A percentile compares a stretch with the other conserved stretches of the same genome.
Evolutionary conservation across 2,797 vertebrate genomes (phyloP).

Genomic region (Syngnathus rostellatus): DNA sequence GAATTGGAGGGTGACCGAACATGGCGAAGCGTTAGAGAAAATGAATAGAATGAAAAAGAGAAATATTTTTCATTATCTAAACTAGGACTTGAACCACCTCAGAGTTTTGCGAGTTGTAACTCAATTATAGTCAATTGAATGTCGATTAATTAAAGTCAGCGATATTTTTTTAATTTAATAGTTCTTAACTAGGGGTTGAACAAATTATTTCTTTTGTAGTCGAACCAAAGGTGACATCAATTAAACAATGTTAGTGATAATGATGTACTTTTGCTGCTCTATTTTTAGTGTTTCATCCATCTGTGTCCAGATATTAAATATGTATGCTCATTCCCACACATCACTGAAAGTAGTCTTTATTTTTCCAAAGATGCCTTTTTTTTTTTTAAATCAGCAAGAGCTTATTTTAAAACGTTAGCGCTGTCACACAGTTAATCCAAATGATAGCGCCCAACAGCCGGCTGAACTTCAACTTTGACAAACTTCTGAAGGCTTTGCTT

Average conservation of each 20-base stretch:
- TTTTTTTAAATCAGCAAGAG: slow-evolving; percentile 44
- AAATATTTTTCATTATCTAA: background rate
- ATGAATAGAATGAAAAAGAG: background rate
- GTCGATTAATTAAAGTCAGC: no score
- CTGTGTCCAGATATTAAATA: background rate
- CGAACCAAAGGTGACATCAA: no score
- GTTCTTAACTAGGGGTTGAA: no score
- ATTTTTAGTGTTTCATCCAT: no score
- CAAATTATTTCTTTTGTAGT: no score
- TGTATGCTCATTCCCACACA: background rate
- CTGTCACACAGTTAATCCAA: slow-evolving; percentile 44
- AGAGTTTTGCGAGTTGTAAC: no score
- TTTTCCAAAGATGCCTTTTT: background rate
- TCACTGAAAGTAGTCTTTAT: background rate
- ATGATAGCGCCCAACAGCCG: slow-evolving; percentile 17
- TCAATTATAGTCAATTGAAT: no score
- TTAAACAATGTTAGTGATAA: no score
- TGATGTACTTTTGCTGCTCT: no score
- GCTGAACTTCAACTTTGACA: slow-evolving; percentile 23
- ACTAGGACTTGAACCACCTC: no score
- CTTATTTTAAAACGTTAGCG: slow-evolving; percentile 50
- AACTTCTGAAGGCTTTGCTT: slow-evolving; percentile 29
- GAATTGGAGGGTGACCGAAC: background rate
- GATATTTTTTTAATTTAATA: no score
- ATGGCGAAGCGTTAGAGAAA: background rate